Evolutionary conservation across 2,888 invertebrate genomes (phyloP).

Genomic region (Agonopterix heracliana): DNA sequence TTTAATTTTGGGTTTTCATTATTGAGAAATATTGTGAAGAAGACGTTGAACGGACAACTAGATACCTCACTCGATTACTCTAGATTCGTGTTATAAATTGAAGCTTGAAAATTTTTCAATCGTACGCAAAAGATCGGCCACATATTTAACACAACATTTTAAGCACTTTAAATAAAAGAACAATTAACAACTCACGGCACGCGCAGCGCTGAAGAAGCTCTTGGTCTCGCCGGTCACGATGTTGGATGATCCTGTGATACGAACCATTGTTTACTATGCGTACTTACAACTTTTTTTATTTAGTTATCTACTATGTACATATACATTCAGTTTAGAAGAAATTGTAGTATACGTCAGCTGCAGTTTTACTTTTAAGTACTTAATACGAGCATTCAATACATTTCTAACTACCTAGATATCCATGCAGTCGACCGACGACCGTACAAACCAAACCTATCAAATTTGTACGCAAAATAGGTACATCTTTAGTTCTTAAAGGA

Average conservation of each 20-base stretch:
- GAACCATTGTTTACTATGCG: constrained; percentile 38
- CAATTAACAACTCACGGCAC: constrained; percentile 81
- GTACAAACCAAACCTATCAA: no score
- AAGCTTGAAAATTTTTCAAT: no score
- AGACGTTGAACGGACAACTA: no score
- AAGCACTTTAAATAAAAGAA: not conserved
- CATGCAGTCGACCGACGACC: no score
- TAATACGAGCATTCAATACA: not conserved
- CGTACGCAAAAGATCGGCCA: no score
- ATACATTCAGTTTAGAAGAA: not conserved
- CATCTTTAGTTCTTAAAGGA: no score
- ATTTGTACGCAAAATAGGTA: no score
- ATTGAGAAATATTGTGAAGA: no score
- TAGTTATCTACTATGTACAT: not conserved
- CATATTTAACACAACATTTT: no score
- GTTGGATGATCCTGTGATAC: constrained; percentile 84
- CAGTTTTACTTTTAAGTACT: not conserved
- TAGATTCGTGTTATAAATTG: no score
- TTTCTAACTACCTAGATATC: not conserved
- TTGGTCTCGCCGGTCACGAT: constrained; percentile 94
- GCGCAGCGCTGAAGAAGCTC: constrained; percentile 93
- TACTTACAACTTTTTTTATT: not conserved
- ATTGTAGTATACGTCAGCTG: not conserved
- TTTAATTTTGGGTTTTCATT: no score
- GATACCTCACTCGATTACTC: no score